Evolutionary conservation across 2,888 invertebrate species (phyloP), one percentile per base, ranked within the genome.

Genomic region (Spatulosminthurus flaviceps): DNA sequence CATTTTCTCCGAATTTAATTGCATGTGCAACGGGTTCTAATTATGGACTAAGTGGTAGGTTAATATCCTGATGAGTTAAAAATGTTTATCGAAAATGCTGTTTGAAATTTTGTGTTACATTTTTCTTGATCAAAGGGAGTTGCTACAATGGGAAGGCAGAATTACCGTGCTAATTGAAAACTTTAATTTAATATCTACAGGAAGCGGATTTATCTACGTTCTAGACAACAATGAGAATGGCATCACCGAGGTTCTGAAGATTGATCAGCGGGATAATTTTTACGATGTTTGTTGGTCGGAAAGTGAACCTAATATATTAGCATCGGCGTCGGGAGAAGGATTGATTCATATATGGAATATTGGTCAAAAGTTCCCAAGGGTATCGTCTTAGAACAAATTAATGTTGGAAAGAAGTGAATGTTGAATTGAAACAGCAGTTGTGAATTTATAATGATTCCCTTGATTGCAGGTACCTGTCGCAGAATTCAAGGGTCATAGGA

Each of bases 211-310:
- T 0, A 87, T 95, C 69, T 93, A 92, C 88, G 89, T 94, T 84
- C 87, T 94, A 79, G 91, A 92, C 84, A 88, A 89, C 21, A 89
- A 90, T 34, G 90, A 91, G 86, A 91, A 91, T 28, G 90, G 88
- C 51, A 87, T 91, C 71, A 87, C 88, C 61, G 91, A 91, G 87
- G 88, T 90, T 61, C 90, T 91, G 86, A 91, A 90, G 82, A 90
- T 92, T 85, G 92, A 93, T 86, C 95, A 94, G 93, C 90, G 90
- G 28, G 93, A 93, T 88, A 93, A 93, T 11, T 87, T 85, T 94
- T 72, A 95, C 94, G 89, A 95, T 94, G 89, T 92, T 93, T 85
- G 92, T 92, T 95, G 95, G 94, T 93, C 94, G 79, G 94, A 94
- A 80, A 90, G 90, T 67, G 91, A 92, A 84, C 91, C 92, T 13